A percentile compares a stretch with the other conserved stretches of the same genome.
phyloP scores from a whole-genome alignment of 92 coral and sea anemone species.

The Porites lobata region DNA sequence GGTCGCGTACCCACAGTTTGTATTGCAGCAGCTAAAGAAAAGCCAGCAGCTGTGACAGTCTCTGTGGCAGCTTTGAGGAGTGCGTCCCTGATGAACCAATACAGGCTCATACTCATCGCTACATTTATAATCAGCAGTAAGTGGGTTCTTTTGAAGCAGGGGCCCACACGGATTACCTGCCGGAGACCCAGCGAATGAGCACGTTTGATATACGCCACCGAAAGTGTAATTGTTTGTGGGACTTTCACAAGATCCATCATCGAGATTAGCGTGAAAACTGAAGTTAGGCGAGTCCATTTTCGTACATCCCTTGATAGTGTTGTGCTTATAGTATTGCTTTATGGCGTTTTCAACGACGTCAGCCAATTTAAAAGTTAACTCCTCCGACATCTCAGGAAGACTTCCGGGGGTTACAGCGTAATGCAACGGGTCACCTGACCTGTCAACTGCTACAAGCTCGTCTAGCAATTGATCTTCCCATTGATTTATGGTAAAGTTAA shows the following conservation, averaged over 20 bases:
- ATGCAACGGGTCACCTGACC: conserved; percentile 88
- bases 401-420: conserved; percentile 79
- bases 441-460: conserved; percentile 86
- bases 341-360: conserved; percentile 74
- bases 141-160: conserved; percentile 84
- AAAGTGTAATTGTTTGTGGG: conserved; percentile 89
- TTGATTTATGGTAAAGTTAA: conserved; percentile 75
- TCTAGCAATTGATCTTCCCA: conserved; percentile 86
- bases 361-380: conserved; percentile 63
- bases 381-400: conserved; percentile 85
- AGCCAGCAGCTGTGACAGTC: conserved; percentile 82
- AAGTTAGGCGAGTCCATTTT: conserved; percentile 90
- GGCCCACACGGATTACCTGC: conserved; percentile 73
- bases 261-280: conserved; percentile 93
- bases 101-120: conserved; percentile 82
- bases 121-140: conserved; percentile 70
- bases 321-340: conserved; percentile 80
- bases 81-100: conserved; percentile 82
- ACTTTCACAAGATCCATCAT: conserved; percentile 90
- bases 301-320: conserved; percentile 89
- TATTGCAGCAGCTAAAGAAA: conserved; percentile 73
- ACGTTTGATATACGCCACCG: conserved; percentile 95
- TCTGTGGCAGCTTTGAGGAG: conserved; percentile 78
- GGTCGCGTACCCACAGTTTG: conserved; percentile 76
- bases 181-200: conserved; percentile 76